phyloP scores from a whole-genome alignment of 2,113 vertebrate genomes.

The Pandion haliaetus region DNA sequence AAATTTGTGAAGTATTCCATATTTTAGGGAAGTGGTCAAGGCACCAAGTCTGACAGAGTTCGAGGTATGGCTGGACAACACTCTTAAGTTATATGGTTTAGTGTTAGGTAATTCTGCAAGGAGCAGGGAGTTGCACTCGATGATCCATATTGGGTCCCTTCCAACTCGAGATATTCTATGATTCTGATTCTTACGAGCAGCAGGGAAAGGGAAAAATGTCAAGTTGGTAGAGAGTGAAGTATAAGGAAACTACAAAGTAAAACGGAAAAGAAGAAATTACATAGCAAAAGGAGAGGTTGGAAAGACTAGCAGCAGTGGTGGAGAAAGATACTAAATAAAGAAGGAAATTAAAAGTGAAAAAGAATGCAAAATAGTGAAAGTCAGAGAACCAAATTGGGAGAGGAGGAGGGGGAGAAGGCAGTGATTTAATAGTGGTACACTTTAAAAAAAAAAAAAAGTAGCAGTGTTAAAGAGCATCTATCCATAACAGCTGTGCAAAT shows the following conservation, averaged over 20 bases:
- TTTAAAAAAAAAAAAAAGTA: neutral
- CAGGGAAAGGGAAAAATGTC: neutral
- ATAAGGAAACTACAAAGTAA: neutral
- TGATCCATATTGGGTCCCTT: neutral
- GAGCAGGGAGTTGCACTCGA: fast-evolving
- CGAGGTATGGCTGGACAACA: fast-evolving
- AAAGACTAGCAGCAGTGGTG: neutral
- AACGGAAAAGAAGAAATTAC: neutral
- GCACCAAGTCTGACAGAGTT: neutral
- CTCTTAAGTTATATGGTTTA: neutral
- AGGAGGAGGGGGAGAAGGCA: neutral
- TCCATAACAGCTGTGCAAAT: neutral
- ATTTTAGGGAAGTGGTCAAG: neutral
- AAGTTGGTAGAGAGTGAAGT: neutral
- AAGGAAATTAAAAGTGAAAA: neutral
- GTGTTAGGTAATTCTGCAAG: neutral
- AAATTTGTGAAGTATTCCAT: conserved; percentile 41
- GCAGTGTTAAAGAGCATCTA: neutral
- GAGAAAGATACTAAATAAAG: neutral
- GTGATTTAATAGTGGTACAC: neutral
- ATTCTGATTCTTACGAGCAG: neutral
- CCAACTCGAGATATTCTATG: neutral
- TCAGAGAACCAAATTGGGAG: neutral
- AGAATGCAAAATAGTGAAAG: neutral
- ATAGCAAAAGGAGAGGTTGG: neutral